Conservation (phyloP, 2,888 invertebrate species). For the Crioceris asparagi region DNA sequence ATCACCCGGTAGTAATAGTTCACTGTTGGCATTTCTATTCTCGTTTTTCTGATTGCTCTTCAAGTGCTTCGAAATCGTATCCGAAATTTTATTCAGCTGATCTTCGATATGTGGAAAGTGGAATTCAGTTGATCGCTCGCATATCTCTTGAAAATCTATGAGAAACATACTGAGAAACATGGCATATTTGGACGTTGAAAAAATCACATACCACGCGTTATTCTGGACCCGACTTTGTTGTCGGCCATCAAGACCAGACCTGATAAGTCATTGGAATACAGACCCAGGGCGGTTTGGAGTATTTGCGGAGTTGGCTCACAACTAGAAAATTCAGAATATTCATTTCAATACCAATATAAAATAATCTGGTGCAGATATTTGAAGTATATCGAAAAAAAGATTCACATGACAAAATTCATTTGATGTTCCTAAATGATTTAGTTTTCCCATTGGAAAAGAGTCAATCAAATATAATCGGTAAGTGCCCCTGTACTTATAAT, state of each 20-base stretch:
- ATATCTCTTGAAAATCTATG: constrained; percentile 57
- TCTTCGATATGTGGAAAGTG: constrained; percentile 83
- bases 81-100: constrained; percentile 64
- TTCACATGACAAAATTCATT: too few relatives aligned
- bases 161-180: constrained; percentile 15
- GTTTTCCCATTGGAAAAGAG: too few relatives aligned
- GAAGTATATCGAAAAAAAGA: too few relatives aligned
- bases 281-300: constrained; percentile 83
- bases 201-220: constrained; percentile 29
- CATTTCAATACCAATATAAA: background rate
- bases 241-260: constrained; percentile 79
- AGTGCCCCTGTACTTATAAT: too few relatives aligned
- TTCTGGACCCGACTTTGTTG: constrained; percentile 35
- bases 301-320: constrained; percentile 62
- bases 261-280: constrained; percentile 86
- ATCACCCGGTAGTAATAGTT: constrained; percentile 69
- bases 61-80: constrained; percentile 27
- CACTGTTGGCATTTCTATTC: constrained; percentile 34
- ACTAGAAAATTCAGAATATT: constrained; percentile 25
- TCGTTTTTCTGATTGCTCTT: constrained; percentile 21
- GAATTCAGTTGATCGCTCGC: constrained; percentile 81
- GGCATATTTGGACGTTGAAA: too few relatives aligned
- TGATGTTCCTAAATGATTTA: too few relatives aligned
- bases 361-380: too few relatives aligned
- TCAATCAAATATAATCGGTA: too few relatives aligned